A percentile compares a stretch with the other conserved stretches of the same genome.
phyloP scores from a whole-genome alignment of 2,113 vertebrate genomes.

The Equus przewalskii region DNA sequence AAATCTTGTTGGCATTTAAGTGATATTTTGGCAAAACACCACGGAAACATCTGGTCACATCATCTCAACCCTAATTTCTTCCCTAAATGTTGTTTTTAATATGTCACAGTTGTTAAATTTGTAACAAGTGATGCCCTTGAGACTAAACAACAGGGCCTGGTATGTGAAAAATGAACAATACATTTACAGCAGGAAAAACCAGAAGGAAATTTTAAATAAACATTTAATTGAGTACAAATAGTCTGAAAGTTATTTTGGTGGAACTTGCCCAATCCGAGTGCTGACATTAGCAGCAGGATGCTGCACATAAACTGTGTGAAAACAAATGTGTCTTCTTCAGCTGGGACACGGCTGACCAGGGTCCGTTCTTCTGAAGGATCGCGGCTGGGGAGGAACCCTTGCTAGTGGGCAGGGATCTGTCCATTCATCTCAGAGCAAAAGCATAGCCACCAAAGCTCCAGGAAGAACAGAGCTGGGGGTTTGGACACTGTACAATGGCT shows the following conservation, averaged over 20 bases:
- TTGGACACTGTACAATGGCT: conserved; percentile 57
- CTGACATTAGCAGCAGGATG: conserved; percentile 79
- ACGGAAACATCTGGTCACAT: conserved; percentile 89
- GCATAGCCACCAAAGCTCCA: conserved; percentile 46
- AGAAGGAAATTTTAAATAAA: conserved; percentile 87
- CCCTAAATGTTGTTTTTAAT: conserved; percentile 90
- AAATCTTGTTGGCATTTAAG: conserved; percentile 84
- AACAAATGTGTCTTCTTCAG: conserved; percentile 72
- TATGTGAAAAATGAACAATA: conserved; percentile 90
- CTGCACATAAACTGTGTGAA: conserved; percentile 80
- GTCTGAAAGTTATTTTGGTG: conserved; percentile 78
- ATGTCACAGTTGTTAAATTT: conserved; percentile 89
- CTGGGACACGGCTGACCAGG: conserved; percentile 71
- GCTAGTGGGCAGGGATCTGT: conserved; percentile 47
- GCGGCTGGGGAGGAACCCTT: conserved; percentile 54
- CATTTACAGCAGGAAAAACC: conserved; percentile 85
- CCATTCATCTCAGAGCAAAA: conserved; percentile 65
- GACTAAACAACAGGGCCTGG: conserved; percentile 87
- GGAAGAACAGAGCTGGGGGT: conserved; percentile 53
- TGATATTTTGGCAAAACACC: conserved; percentile 87
- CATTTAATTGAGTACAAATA: conserved; percentile 83
- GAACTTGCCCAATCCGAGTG: conserved; percentile 78
- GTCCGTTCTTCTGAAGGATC: conserved; percentile 68
- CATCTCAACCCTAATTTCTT: conserved; percentile 87
- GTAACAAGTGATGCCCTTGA: conserved; percentile 87